Evolutionary conservation across 2,888 invertebrate genomes (phyloP).

Genomic region (Pogonocherus hispidulus): DNA sequence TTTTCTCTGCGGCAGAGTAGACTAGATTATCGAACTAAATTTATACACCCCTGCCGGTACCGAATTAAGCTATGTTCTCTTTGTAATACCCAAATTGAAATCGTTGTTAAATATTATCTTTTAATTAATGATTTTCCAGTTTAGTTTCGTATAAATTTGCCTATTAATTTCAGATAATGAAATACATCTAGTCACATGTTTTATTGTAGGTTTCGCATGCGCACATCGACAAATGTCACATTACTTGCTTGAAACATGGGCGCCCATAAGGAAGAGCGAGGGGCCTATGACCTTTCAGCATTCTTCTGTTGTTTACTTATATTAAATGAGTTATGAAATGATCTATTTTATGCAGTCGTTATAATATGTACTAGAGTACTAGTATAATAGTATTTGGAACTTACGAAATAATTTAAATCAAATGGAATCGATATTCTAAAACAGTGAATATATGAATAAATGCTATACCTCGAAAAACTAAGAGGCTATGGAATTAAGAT

Average conservation of each 20-base stretch:
- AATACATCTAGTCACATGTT: conserved; percentile 58
- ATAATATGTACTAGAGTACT: no score
- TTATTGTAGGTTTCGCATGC: conserved; percentile 50
- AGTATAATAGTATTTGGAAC: no score
- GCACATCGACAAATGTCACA: conserved; percentile 46
- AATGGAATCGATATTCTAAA: no score
- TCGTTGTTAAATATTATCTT: conserved; percentile 18
- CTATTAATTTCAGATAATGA: conserved; percentile 39
- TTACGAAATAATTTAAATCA: no score
- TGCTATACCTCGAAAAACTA: no score
- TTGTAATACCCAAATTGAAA: neutral
- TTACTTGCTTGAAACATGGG: conserved; percentile 42
- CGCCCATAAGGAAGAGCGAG: conserved; percentile 13
- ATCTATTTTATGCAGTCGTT: neutral
- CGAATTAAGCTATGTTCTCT: conserved; percentile 12
- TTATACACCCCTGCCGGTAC: conserved; percentile 28
- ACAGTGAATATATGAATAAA: no score
- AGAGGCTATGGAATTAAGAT: no score
- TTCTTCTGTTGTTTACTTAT: conserved; percentile 5
- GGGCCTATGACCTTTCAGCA: conserved; percentile 19
- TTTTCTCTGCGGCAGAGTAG: conserved; percentile 36
- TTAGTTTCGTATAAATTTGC: conserved; percentile 36
- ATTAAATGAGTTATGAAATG: neutral
- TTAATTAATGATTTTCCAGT: conserved; percentile 45
- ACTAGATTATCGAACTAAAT: conserved; percentile 34